Base-by-base conservation (phyloP, 2,113 vertebrate species). In the Malurus alboscapulatus region DNA sequence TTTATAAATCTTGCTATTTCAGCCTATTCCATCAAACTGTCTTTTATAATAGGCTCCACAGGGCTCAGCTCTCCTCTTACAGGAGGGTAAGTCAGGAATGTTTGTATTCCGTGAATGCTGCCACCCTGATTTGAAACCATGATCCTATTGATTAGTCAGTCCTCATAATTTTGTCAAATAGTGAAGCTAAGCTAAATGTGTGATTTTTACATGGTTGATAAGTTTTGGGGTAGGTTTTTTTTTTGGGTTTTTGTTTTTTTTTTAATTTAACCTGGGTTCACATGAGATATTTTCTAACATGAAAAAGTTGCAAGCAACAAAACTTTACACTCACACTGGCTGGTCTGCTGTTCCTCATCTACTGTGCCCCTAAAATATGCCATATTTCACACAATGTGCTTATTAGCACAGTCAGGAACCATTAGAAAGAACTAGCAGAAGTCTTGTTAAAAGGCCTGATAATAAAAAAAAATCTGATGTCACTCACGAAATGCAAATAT, bases 331-430 rank as follows among this genome's bases (percentile, higher is more conserved):
- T 94, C 65, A 62, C 38, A 57, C 36, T 74, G 36, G 44, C 68
- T 92, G 65, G 30, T 92, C 82, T 83, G 53, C 61, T 92, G 73
- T 38, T 84, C 55, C 57, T 76, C 4, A 3, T 93, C 72, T 86
- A 55, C 76, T 45, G 3, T 48, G 48, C 68, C 30, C 72, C 36
- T 84, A 74, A 85, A 91, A 87, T 84, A 84, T 75, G 61, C n/a
- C 75, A 84, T 87, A 84, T 48, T 92, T 88, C 75, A 92, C 76
- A 86, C 61, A 72, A 27, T 81, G 74, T 78, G 61, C 72, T 95
- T 92, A 77, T 80, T 92, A 96, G 85, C 65, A 90, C 82, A 84
- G 72, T 74, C 74, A 92, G 85, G 40, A 90, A 61, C 71, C 84
- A 72, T 79, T 67, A 94, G 58, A 61, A 90, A 85, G 58, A 95